Conservation (phyloP, 1,140 invertebrate species). For the Arctopsyche grandis region DNA sequence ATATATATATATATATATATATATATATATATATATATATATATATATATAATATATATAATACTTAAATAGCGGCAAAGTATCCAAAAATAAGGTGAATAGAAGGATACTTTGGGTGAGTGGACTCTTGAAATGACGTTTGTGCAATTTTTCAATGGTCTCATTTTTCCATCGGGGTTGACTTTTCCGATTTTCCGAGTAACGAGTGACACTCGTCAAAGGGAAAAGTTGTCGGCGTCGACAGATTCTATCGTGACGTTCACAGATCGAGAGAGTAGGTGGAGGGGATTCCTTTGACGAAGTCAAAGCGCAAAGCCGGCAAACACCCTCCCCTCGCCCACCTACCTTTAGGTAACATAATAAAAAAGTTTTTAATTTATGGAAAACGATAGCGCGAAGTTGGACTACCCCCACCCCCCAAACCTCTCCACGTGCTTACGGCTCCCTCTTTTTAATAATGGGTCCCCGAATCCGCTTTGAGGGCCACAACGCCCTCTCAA, state of each 20-base stretch:
- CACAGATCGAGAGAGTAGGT: not conserved
- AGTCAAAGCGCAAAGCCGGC: not conserved
- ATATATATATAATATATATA: too few species aligned
- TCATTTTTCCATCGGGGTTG: too few species aligned
- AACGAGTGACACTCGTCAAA: too few species aligned
- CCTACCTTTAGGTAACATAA: slow-evolving; percentile 43
- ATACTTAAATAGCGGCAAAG: too few species aligned
- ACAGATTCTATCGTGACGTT: slow-evolving; percentile 4
- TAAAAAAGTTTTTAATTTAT: slow-evolving; percentile 51
- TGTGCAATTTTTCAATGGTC: too few species aligned
- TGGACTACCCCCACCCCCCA: slow-evolving; percentile 21
- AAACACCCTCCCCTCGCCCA: not conserved
- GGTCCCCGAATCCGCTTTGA: slow-evolving; percentile 32
- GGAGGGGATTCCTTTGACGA: slow-evolving; percentile 40
- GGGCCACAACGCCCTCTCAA: not conserved
- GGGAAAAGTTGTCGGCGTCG: not conserved
- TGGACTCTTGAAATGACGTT: too few species aligned
- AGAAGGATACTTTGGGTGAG: too few species aligned
- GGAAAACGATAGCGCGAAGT: slow-evolving; percentile 41
- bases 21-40: too few species aligned
- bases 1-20: too few species aligned
- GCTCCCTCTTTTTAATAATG: slow-evolving; percentile 47
- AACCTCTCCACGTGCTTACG: slow-evolving; percentile 14
- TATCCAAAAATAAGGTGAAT: too few species aligned
- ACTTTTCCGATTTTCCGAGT: too few species aligned